Conservation (phyloP, 2,113 vertebrate species). For the Aplodontia rufa region DNA sequence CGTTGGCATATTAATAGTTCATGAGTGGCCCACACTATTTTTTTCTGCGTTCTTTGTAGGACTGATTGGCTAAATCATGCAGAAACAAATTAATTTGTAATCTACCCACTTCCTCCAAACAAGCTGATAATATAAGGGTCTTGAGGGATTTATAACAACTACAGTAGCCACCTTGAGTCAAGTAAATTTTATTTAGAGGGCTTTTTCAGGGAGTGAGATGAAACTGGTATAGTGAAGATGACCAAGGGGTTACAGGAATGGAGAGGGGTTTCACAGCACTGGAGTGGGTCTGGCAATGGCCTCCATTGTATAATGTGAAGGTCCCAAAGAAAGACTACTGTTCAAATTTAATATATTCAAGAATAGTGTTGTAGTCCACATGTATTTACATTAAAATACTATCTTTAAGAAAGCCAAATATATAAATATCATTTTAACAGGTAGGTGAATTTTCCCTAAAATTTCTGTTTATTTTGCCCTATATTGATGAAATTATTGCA, state of each 20-base stretch:
- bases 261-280: background rate
- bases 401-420: too few relatives aligned
- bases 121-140: background rate
- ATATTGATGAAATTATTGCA: too few relatives aligned
- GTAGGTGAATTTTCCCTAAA: too few relatives aligned
- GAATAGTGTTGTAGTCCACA: too few relatives aligned
- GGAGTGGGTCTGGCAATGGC: background rate
- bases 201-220: slow-evolving; percentile 9
- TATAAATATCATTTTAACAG: too few relatives aligned
- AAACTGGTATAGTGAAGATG: background rate
- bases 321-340: background rate
- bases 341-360: background rate
- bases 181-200: background rate
- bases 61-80: background rate
- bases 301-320: background rate
- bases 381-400: too few relatives aligned
- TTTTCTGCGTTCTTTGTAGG: background rate
- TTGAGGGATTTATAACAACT: background rate
- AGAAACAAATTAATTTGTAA: slow-evolving; percentile 33
- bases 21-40: background rate
- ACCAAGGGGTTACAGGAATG: background rate
- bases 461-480: too few relatives aligned
- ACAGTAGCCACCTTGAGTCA: background rate
- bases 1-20: slow-evolving; percentile 28
- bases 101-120: background rate